phyloP scores from a whole-genome alignment of 2,888 invertebrate species.

The Drosophila limbata region DNA sequence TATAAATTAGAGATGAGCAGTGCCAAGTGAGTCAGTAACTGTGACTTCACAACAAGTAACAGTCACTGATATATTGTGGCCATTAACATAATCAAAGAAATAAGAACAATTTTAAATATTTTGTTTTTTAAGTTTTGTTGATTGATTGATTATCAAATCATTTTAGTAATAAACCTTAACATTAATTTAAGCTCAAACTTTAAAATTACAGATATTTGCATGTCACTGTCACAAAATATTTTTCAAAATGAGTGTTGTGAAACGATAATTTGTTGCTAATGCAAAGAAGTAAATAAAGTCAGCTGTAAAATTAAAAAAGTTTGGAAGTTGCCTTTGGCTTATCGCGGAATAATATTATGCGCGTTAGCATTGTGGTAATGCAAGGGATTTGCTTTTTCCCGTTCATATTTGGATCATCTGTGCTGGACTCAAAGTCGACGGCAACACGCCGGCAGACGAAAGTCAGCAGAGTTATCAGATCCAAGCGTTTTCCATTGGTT shows the following conservation, averaged over 20 bases:
- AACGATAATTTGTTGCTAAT: not conserved
- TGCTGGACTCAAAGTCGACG: not conserved
- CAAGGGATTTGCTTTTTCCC: conserved; percentile 1
- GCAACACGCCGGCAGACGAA: conserved; percentile 4
- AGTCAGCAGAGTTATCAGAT: conserved; percentile 3
- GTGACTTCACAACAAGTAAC: not conserved
- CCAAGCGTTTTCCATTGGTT: not conserved
- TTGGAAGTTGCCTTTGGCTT: not conserved
- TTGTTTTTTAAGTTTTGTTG: not conserved
- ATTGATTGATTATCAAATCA: not conserved
- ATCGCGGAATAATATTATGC: not conserved
- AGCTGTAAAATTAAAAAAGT: not conserved
- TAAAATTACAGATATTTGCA: not conserved
- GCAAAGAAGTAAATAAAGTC: not conserved
- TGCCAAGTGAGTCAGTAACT: not conserved
- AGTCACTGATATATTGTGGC: not conserved
- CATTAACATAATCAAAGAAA: not conserved
- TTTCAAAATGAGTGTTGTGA: not conserved
- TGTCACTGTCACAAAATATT: not conserved
- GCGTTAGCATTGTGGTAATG: conserved; percentile 11
- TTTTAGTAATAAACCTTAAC: not conserved
- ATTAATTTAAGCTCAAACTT: not conserved
- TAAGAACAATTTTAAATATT: not conserved
- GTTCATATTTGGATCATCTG: not conserved
- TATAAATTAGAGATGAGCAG: not conserved